Percentiles rank a stretch among this genome's conserved stretches.
These are phyloP conservation scores for Cromileptes altivelis DNA, from an alignment of 2,113 vertebrate genomes.

Conservation along the genomic window DNA sequence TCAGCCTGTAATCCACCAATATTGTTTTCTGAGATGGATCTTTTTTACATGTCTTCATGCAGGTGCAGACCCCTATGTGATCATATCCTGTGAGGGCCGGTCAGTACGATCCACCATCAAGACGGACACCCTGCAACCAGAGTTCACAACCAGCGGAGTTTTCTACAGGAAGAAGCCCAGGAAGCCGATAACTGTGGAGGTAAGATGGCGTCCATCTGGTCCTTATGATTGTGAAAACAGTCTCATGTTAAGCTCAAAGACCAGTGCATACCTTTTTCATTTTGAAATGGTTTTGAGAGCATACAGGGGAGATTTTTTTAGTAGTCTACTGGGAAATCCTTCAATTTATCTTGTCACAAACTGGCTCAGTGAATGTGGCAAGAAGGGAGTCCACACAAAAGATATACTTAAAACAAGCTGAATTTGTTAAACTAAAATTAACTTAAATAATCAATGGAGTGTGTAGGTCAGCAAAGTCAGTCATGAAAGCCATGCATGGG, in stretches of 20 bases:
- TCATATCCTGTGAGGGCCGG: conserved; percentile 90
- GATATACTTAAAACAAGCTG: too few species aligned
- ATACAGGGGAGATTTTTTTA: neutral
- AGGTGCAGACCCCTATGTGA: conserved; percentile 92
- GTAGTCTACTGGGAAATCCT: too few species aligned
- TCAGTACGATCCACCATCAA: conserved; percentile 83
- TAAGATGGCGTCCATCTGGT: conserved; percentile 66
- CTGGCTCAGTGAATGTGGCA: too few species aligned
- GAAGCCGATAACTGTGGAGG: conserved; percentile 90
- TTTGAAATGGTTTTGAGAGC: neutral
- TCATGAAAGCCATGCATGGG: too few species aligned
- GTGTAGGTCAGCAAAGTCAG: too few species aligned
- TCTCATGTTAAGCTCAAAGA: neutral
- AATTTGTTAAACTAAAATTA: too few species aligned
- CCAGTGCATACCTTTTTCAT: neutral
- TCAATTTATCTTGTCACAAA: too few species aligned
- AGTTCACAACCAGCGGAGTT: conserved; percentile 88
- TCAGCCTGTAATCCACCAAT: neutral
- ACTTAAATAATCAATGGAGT: too few species aligned
- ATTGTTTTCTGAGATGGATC: neutral
- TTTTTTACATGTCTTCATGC: conserved; percentile 19
- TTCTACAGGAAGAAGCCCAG: conserved; percentile 91
- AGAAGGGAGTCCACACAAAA: too few species aligned
- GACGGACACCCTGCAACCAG: conserved; percentile 81
- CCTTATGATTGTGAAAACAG: neutral